phyloP scores from a whole-genome alignment of 2,113 vertebrate species.

The Poeciliopsis retropinna region DNA sequence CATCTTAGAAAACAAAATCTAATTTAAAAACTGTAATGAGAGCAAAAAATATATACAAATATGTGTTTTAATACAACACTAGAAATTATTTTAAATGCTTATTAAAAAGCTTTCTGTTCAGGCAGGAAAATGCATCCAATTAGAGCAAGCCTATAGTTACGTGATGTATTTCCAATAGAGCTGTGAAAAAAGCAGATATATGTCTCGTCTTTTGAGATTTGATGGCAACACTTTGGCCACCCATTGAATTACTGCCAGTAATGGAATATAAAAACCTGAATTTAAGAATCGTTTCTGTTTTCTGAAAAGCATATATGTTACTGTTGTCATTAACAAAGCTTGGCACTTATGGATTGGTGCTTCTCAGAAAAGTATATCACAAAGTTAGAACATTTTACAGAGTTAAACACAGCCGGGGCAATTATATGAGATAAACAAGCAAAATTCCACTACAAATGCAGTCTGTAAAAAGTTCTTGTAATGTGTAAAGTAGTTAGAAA shows the following conservation, averaged over 20 bases:
- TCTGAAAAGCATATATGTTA: constrained; percentile 95
- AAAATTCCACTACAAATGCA: constrained; percentile 11
- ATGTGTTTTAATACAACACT: no score
- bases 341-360: constrained; percentile 87
- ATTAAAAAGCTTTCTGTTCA: background rate
- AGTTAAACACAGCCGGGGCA: constrained; percentile 68
- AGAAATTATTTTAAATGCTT: background rate
- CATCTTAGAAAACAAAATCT: background rate
- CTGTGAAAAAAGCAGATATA: constrained; percentile 86
- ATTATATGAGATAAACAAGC: constrained; percentile 77
- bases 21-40: background rate
- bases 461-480: background rate
- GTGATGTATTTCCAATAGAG: constrained; percentile 88
- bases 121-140: constrained; percentile 88
- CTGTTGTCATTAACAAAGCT: constrained; percentile 98
- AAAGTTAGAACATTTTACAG: constrained; percentile 79
- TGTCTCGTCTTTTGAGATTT: constrained; percentile 96
- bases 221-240: constrained; percentile 97
- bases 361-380: constrained; percentile 79
- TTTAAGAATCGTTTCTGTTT: constrained; percentile 97
- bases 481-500: background rate
- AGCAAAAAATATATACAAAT: background rate
- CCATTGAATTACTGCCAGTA: constrained; percentile 95
- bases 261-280: constrained; percentile 99
- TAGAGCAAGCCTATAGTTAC: constrained; percentile 88